A percentile compares a stretch with the other conserved stretches of the same genome.
These are phyloP conservation scores for Scleropages formosus DNA, from an alignment of 2,797 vertebrate species.

Conservation along the genomic window DNA sequence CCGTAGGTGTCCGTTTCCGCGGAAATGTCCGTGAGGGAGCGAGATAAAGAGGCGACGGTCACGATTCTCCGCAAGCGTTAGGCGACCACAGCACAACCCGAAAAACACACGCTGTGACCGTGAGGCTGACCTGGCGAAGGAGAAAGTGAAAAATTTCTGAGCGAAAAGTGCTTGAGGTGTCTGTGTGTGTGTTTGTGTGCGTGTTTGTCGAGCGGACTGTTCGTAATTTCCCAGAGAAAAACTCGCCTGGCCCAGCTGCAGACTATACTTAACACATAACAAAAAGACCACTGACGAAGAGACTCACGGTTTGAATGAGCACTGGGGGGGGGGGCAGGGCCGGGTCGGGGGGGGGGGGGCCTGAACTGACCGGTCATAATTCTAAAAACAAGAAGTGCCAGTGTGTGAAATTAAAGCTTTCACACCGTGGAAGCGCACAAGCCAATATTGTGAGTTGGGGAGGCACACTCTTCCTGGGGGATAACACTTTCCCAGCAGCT, in stretches of 20 bases:
- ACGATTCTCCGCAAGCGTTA: background rate
- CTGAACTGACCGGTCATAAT: background rate
- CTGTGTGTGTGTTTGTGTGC: background rate
- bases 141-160: background rate
- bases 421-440: constrained; percentile 17
- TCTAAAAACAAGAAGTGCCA: constrained; percentile 28
- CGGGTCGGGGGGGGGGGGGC: background rate
- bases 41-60: background rate
- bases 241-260: constrained; percentile 20
- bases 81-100: background rate
- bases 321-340: background rate
- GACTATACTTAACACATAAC: background rate
- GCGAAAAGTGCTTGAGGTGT: background rate
- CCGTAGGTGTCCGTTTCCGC: background rate
- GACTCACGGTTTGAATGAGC: constrained; percentile 10
- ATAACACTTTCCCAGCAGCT: constrained; percentile 22
- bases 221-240: background rate
- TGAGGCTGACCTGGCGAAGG: background rate
- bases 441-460: constrained; percentile 14
- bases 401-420: constrained; percentile 30
- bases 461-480: constrained; percentile 9
- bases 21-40: background rate
- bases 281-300: constrained; percentile 9
- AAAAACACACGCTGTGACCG: background rate
- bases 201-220: background rate